Evolutionary conservation across 2,888 invertebrate genomes (phyloP), one percentile per base, ranked within the genome.

Genomic region (Drepanosiphum platanoidis): DNA sequence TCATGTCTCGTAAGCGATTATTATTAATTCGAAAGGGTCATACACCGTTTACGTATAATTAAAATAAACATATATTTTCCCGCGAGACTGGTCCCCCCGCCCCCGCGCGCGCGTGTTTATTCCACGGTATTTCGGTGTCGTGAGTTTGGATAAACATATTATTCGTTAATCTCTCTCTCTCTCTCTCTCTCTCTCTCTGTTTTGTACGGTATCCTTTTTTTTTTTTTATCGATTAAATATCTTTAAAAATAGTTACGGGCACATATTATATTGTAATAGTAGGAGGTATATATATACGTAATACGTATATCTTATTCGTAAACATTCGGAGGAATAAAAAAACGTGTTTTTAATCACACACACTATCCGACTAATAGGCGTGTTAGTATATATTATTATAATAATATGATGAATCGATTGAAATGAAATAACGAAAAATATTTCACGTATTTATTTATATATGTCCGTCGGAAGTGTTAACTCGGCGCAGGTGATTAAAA

Each of bases 281-380:
- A n/a, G n/a, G n/a, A n/a, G n/a, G n/a, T n/a, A n/a, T n/a, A n/a
- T n/a, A n/a, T n/a, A n/a, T n/a, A n/a, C n/a, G n/a, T n/a, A n/a
- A n/a, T n/a, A n/a, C n/a, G n/a, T n/a, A n/a, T n/a, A n/a, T n/a
- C 68, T 34, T 70, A 36, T 75, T 52, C 80, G 80, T 70, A 68
- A 68, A 46, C 15, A 80, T 68, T 46, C n/a, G n/a, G n/a, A n/a
- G n/a, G n/a, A n/a, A n/a, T n/a, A 1, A 36, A 70, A 42, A 75
- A 81, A 71, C 70, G 30, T 27, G 58, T 71, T 70, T 71, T 58
- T 30, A 58, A 70, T 52, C 80, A 27, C 42, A n/a, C 42, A n/a
- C 5, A 18, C 18, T 34, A 34, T 27, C 18, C 52, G 64, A 58
- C 22, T 13, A 80, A 71, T 46, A 74, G 1, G 4, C 3, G 15